phyloP scores from a whole-genome alignment of 1,140 invertebrate genomes.

The Augochlora pura region DNA sequence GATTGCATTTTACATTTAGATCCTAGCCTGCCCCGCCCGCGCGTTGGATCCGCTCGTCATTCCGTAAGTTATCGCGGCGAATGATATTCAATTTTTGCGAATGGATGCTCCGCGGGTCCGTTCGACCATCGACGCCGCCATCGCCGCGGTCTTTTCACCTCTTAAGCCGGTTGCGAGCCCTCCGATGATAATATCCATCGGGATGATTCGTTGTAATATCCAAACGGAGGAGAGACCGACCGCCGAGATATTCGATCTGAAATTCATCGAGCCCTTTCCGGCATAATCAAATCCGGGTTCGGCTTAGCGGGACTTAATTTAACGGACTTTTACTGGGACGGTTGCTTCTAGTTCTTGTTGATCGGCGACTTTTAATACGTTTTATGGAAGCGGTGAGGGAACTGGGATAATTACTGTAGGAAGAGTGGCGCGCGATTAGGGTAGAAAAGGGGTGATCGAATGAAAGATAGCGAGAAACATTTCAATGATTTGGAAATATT shows the following conservation, averaged over 20 bases:
- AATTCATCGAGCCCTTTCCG: constrained; percentile 19
- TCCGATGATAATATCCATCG: constrained; percentile 57
- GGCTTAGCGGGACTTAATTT: constrained; percentile 12
- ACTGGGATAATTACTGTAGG: too few relatives aligned
- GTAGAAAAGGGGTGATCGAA: too few relatives aligned
- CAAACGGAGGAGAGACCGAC: not conserved
- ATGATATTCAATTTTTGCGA: constrained; percentile 62
- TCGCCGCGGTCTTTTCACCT: constrained; percentile 47
- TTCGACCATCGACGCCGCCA: constrained; percentile 13
- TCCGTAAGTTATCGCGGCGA: constrained; percentile 54
- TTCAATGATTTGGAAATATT: too few relatives aligned
- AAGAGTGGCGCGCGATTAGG: too few relatives aligned
- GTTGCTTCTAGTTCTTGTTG: not conserved
- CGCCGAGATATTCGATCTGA: constrained; percentile 39
- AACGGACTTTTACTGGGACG: not conserved
- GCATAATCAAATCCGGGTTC: constrained; percentile 27
- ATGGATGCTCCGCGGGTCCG: constrained; percentile 40
- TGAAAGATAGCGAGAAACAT: too few relatives aligned
- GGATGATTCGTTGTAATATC: constrained; percentile 57
- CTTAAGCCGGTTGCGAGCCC: constrained; percentile 37
- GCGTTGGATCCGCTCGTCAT: constrained; percentile 49
- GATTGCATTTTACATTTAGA: constrained; percentile 71
- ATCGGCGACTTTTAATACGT: too few relatives aligned
- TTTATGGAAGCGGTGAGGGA: too few relatives aligned
- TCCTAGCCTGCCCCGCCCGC: too few relatives aligned